Base-by-base conservation (phyloP, 2,113 vertebrate species). In the Peromyscus maniculatus region DNA sequence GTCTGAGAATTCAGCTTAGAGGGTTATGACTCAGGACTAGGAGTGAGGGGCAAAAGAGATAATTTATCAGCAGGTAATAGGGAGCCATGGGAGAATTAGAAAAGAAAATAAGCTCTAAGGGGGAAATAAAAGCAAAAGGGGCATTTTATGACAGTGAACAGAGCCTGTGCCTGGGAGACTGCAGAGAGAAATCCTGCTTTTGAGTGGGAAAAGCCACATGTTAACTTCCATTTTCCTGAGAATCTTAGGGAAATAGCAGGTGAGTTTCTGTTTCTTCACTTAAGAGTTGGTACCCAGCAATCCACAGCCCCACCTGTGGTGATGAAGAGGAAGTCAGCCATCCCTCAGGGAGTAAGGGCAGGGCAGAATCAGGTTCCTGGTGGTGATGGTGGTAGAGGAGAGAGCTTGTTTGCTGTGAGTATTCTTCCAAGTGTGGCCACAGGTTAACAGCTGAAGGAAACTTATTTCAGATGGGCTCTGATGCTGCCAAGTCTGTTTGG, bases 21-120 rank as follows among this genome's bases (percentile, higher is more conserved):
- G 52, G 31, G 33, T 57, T 43, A 22, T 52, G 91, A 22, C 36
- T 88, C 3, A 17, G 21, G 49, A 75, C 43, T 5, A 80, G 82
- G 31, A 93, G 59, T 82, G 64, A 64, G 52, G 49, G 26, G 17
- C 24, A 87, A 89, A 89, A 52, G 57, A 33, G 39, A 13, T 79
- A 66, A 36, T 80, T 93, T 91, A 94, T 75, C 49, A 24, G 26
- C 39, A 67, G n/a, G 13, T 39, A 74, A 83, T 55, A 43, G 33
- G 16, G 57, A 96, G 36, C 5, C 57, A n/a, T 22, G 74, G 22
- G 94, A 92, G 67, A 89, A 83, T 78, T 84, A 88, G 49, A 92
- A 96, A 94, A 72, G 80, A 71, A 93, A 57, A 72, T 71, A 11
- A 55, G 15, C 57, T 83, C 80, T 82, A 86, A 90, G 16, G 15